phyloP scores from a whole-genome alignment of 2,888 invertebrate species.

The Drosophila fulvimacula region DNA sequence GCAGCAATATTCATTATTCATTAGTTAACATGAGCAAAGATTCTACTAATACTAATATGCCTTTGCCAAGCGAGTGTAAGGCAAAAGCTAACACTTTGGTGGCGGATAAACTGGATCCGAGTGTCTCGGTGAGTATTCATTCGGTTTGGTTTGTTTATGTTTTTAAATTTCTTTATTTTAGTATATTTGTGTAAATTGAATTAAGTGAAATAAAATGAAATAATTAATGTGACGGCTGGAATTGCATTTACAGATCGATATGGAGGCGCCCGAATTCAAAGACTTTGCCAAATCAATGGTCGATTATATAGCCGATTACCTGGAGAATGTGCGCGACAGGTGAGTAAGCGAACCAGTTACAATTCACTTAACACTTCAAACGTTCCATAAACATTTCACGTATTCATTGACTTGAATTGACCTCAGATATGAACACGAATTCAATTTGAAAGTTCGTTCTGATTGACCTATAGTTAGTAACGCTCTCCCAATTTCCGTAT shows the following conservation, averaged over 20 bases:
- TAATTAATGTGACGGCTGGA: slow-evolving; percentile 10
- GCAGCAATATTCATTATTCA: slow-evolving; percentile 8
- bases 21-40: slow-evolving; percentile 53
- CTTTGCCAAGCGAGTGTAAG: slow-evolving; percentile 48
- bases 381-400: not conserved
- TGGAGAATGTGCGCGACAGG: slow-evolving; percentile 97
- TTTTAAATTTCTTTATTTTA: not conserved
- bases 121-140: slow-evolving; percentile 78
- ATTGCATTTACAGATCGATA: slow-evolving; percentile 85
- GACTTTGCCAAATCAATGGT: slow-evolving; percentile 97
- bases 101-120: slow-evolving; percentile 78
- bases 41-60: slow-evolving; percentile 31
- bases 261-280: slow-evolving; percentile 93
- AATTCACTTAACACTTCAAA: not conserved
- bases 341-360: slow-evolving; percentile 77
- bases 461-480: slow-evolving; percentile 43
- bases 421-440: slow-evolving; percentile 42
- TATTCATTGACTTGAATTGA: slow-evolving; percentile 49
- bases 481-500: slow-evolving; percentile 37
- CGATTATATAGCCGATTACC: slow-evolving; percentile 96
- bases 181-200: slow-evolving; percentile 19
- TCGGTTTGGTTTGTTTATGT: not conserved
- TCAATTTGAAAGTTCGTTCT: slow-evolving; percentile 72
- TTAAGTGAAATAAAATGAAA: not conserved
- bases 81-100: slow-evolving; percentile 51